Conservation (phyloP, 2,888 invertebrate genomes). For the Morpho helenor region DNA sequence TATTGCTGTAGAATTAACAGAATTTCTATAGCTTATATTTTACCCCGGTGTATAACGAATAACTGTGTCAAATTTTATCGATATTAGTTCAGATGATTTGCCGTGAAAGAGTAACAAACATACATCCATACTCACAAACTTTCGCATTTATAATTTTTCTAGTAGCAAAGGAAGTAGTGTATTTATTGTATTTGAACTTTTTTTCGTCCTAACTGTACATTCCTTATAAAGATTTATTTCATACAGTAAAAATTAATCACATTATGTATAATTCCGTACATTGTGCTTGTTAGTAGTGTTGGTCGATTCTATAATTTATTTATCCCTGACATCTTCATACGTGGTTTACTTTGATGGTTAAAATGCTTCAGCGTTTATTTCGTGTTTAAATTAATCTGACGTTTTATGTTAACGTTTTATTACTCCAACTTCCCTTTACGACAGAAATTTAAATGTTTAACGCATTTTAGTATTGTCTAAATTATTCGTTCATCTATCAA, state of each 20-base stretch:
- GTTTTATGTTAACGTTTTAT: constrained; percentile 19
- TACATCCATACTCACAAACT: too few species aligned
- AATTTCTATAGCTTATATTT: too few species aligned
- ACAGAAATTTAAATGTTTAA: constrained; percentile 8
- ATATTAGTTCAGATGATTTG: too few species aligned
- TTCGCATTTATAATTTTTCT: too few species aligned
- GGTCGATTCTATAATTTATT: constrained; percentile 40
- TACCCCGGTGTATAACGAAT: too few species aligned
- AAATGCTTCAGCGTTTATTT: background rate
- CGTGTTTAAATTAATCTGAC: constrained; percentile 18
- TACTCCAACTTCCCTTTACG: constrained; percentile 12
- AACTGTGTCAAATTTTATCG: too few species aligned
- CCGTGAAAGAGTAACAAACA: too few species aligned
- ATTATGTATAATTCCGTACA: constrained; percentile 39
- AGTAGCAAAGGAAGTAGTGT: too few species aligned
- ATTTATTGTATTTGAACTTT: background rate
- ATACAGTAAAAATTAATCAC: constrained; percentile 44
- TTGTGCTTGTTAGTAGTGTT: constrained; percentile 44
- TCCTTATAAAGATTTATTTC: constrained; percentile 35
- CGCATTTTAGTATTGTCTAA: too few species aligned
- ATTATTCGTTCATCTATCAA: too few species aligned
- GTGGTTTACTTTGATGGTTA: constrained; percentile 14
- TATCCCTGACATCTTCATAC: constrained; percentile 26
- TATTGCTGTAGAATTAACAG: too few species aligned
- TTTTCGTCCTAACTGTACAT: constrained; percentile 24